Percentiles rank a stretch among this genome's conserved stretches.
phyloP scores from a whole-genome alignment of 2,797 vertebrate species.

The Hydrophis major region DNA sequence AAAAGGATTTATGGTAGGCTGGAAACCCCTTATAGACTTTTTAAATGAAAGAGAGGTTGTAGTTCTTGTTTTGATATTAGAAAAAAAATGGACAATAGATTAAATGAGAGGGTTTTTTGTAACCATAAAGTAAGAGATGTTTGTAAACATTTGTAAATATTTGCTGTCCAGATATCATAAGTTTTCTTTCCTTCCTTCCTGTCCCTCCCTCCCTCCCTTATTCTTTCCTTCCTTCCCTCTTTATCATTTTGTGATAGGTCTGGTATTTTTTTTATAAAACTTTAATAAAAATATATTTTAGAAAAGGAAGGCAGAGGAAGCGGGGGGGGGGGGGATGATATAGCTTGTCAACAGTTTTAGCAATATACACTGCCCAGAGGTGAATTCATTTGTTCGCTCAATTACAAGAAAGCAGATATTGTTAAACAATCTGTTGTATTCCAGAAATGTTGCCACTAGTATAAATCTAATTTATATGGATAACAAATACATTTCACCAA shows the following conservation, averaged over 20 bases:
- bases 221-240: background rate
- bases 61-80: background rate
- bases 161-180: background rate
- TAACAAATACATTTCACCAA: slow-evolving; percentile 39
- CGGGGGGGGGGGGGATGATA: background rate
- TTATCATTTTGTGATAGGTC: background rate
- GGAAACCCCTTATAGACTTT: background rate
- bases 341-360: slow-evolving; percentile 26
- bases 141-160: background rate
- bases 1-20: background rate
- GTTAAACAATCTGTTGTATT: slow-evolving; percentile 13
- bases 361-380: background rate
- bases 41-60: background rate
- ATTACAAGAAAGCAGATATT: slow-evolving; percentile 22
- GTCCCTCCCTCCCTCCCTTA: background rate
- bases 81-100: background rate
- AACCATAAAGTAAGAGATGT: background rate
- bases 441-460: slow-evolving; percentile 23
- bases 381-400: slow-evolving; percentile 11
- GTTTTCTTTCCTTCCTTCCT: background rate
- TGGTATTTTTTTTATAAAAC: background rate
- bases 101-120: background rate
- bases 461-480: slow-evolving; percentile 32
- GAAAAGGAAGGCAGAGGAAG: background rate
- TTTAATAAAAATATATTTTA: background rate